Evolutionary conservation across 2,797 vertebrate species (phyloP).

Genomic region (Manis javanica): DNA sequence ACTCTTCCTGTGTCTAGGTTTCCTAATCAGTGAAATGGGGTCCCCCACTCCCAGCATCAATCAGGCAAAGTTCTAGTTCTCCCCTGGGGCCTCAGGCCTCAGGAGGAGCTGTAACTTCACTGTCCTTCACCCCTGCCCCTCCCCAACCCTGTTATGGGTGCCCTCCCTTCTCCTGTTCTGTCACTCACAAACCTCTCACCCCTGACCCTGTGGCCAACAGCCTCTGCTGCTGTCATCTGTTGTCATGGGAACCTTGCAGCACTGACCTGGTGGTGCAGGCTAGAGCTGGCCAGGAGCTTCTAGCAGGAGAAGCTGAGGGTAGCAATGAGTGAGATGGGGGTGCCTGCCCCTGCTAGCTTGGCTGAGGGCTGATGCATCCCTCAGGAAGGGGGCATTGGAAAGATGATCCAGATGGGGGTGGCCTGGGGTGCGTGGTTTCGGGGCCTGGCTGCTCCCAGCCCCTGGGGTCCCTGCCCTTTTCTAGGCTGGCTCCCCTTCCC

Average conservation of each 20-base stretch:
- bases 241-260: slow-evolving; percentile 80
- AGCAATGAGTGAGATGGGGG: neutral
- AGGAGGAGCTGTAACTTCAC: slow-evolving; percentile 3
- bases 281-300: slow-evolving; percentile 57
- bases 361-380: neutral
- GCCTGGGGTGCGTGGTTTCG: neutral
- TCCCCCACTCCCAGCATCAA: neutral
- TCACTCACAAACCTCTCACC: slow-evolving; percentile 57
- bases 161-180: slow-evolving; percentile 26
- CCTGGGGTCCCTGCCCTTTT: slow-evolving; percentile 1
- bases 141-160: neutral
- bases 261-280: slow-evolving; percentile 67
- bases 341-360: neutral
- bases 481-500: neutral
- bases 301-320: slow-evolving; percentile 58
- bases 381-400: neutral
- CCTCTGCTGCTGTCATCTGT: slow-evolving; percentile 71
- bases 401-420: neutral
- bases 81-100: neutral
- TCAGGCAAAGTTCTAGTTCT: neutral
- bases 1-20: neutral
- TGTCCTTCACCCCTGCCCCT: neutral
- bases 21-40: neutral
- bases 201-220: slow-evolving; percentile 76
- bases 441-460: neutral